Evolutionary conservation across 2,888 invertebrate species (phyloP), one percentile per base, ranked within the genome.

Genomic region (Hemistola chrysoprasaria): DNA sequence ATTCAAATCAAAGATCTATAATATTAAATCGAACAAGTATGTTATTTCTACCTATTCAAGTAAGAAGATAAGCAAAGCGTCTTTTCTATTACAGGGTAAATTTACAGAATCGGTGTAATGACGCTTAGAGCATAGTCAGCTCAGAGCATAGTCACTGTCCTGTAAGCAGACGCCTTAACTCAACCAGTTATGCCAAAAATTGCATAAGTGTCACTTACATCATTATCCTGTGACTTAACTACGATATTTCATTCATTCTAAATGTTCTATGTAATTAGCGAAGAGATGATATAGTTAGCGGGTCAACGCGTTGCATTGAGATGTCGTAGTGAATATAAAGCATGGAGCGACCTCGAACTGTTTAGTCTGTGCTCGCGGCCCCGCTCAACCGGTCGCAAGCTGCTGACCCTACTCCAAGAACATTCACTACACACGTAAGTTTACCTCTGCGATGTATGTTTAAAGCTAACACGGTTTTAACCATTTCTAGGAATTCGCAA

Each of bases 361-460:
- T 78, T 84, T 82, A 87, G 86, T 87, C 75, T 71, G 72, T 67
- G 66, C 56, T 59, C 65, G 71, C 71, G 70, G 67, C 66, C 69
- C 62, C 69, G 65, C 56, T 63, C 65, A 71, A 79, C 73, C 78
- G 78, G 85, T 81, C 78, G 84, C 65, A 56, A 55, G 52, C 54
- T 56, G 21, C 22, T 32, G 43, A 59, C 55, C 56, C 67, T 65
- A 71, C 74, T 66, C 63, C 43, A 34, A 44, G 44, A 47, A 52
- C 52, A 47, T 42, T 49, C 55, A 39, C 40, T 62, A 8, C 30
- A 33, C 61, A 72, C 57, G 80, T 80, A 78, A 80, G 80, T 78
- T 53, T 55, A 55, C 48, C 25, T 39, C 40, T 26, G 16, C 16
- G 16, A 4, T 4, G 2, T 16, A 16, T 16, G 2, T 16, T 3